Base-by-base conservation (phyloP, 2,797 vertebrate species). In the Clarias laeviceps region DNA sequence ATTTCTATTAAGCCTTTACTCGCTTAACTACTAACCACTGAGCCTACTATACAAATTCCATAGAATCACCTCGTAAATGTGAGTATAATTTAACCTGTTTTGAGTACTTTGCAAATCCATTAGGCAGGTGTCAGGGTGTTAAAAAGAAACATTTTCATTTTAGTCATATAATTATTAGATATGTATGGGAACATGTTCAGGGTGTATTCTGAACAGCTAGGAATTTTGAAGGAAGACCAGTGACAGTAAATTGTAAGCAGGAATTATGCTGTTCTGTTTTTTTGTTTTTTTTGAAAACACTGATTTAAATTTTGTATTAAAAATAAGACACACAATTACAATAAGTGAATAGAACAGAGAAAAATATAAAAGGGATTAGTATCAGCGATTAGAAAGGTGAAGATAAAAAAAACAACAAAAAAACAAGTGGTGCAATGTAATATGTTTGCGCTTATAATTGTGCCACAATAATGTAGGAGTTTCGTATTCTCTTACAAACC, bases 401-500 rank as follows among this genome's bases (percentile, higher is more conserved):
- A 59, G 40, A 27, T 29, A 78, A 40, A n/a, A 61, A 34, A 14
- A 34, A 5, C 17, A 34, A 69, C 32, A 59, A 12, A 5, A 3
- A 40, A 70, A 59, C 8, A 59, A 65, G 15, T 45, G 24, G n/a
- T 66, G 32, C 32, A 59, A 1, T 82, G 80, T 64, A 59, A 61
- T 79, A 72, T 87, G 85, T 80, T 80, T 87, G 50, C 32, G 22
- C 65, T 85, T 70, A 57, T 57, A 80, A 86, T 68, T 20, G 76
- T 66, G 59, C n/a, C 81, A 83, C 34, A n/a, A 34, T 54, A 32
- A 82, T 80, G 80, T 82, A 37, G 70, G 54, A 86, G 85, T 77
- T 70, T 76, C 57, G 22, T 59, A 59, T n/a, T 68, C 74, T 86
- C 68, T 81, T 83, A 84, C 56, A 70, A 45, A n/a, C 62, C 32